A percentile compares a stretch with the other conserved stretches of the same genome.
Evolutionary conservation across 2,888 invertebrate genomes (phyloP).

Genomic region (Cynaeus angustus): DNA sequence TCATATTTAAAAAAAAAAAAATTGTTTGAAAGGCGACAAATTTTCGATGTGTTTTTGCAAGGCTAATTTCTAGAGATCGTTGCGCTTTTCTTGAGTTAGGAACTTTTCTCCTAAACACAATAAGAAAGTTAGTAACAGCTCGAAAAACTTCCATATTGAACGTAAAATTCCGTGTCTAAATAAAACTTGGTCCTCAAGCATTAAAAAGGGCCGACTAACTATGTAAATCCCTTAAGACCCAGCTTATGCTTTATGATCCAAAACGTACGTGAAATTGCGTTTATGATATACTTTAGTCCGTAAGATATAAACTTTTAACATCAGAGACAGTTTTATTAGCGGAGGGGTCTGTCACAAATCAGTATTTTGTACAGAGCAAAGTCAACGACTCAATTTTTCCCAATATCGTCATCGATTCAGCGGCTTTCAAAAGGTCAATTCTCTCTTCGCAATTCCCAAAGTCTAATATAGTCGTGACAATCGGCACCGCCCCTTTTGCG

Average conservation of each 20-base stretch:
- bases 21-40: too few relatives aligned
- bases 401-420: background rate
- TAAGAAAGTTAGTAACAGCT: too few relatives aligned
- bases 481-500: slow-evolving; percentile 42
- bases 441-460: background rate
- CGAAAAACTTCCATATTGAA: too few relatives aligned
- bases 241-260: slow-evolving; percentile 7
- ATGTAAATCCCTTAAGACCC: slow-evolving; percentile 11
- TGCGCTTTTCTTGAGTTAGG: too few relatives aligned
- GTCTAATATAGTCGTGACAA: slow-evolving; percentile 42
- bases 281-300: slow-evolving; percentile 1
- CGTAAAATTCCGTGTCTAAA: too few relatives aligned
- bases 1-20: too few relatives aligned
- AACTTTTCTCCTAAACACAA: too few relatives aligned
- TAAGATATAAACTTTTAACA: background rate
- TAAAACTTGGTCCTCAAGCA: too few relatives aligned
- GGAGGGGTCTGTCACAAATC: background rate
- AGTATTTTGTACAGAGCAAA: too few relatives aligned
- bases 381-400: background rate
- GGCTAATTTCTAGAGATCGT: too few relatives aligned
- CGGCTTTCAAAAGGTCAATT: background rate
- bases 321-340: slow-evolving; percentile 6
- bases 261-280: slow-evolving; percentile 17
- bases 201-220: background rate
- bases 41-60: too few relatives aligned